Evolutionary conservation across 30 jellyfish, hydroid and myxozoan genomes (phyloP), one percentile per base, ranked within the genome.

Genomic region (Chrysaora quinquecirrha): DNA sequence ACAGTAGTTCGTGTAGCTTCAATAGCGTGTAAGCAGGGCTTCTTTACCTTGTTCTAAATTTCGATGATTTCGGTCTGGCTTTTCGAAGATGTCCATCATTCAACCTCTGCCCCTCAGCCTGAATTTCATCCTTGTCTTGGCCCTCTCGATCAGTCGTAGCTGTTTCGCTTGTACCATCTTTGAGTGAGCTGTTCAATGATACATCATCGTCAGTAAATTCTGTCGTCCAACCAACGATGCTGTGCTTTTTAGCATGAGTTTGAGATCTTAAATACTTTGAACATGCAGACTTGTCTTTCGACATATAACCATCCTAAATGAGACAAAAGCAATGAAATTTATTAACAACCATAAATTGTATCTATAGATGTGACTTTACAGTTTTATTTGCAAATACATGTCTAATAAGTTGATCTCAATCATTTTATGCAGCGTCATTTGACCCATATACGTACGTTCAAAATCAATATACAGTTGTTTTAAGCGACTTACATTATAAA

Each of bases 171-270:
- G 54, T 38, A 3, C 11, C 14, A 14, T 38, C 54, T 38, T 38
- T 38, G 11, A 38, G 54, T 14, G 54, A 38, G 14, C 11, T 3
- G 14, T 14, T 38, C 11, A 3, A 6, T 3, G 14, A 38, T 38
- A 20, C 11, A 24, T 35, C 49, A 3, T 62, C 75, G 35, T 64
- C 89, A 0, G 73, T 64, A 7, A 64, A n/a, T 43, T 79, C 89
- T 20, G 82, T 79, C 7, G 89, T 79, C 89, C 89, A 79, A 19
- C 89, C 89, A 24, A 50, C 73, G 24, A 79, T 50, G 30, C 65
- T 48, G 35, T 79, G 89, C 74, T 79, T 79, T 54, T 79, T 79
- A 7, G 89, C 89, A 64, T 79, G 89, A 0, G 48, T 34, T 43
- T 79, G 89, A 14, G 82, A 21, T 18, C 47, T 25, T 29, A 34